Conservation (phyloP, 2,113 vertebrate species). For the Eublepharis macularius region DNA sequence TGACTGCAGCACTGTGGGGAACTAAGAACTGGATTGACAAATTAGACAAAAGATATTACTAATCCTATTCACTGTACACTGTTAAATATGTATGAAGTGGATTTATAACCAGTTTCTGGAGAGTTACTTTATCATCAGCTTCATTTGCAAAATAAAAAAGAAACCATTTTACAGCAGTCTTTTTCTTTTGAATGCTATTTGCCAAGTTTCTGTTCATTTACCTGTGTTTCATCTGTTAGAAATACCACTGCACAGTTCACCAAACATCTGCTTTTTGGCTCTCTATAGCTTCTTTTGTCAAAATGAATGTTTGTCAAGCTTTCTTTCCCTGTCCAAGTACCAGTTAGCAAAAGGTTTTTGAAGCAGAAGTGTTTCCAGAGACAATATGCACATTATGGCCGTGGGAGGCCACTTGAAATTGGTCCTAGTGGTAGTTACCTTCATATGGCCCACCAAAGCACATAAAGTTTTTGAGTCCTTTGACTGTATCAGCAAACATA, state of each 20-base stretch:
- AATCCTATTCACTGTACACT: constrained; percentile 65
- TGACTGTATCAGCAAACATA: background rate
- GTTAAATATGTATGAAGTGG: constrained; percentile 66
- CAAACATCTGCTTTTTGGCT: constrained; percentile 9
- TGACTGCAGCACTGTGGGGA: constrained; percentile 61
- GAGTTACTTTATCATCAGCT: constrained; percentile 65
- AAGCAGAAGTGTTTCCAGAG: constrained; percentile 59
- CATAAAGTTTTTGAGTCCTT: background rate
- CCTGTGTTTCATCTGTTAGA: constrained; percentile 35
- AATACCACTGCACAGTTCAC: constrained; percentile 25
- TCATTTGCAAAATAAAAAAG: constrained; percentile 60
- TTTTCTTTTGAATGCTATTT: constrained; percentile 32
- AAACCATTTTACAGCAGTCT: constrained; percentile 43
- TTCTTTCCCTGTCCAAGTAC: constrained; percentile 55
- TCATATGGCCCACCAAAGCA: background rate
- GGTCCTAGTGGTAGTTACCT: background rate
- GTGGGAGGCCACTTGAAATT: background rate
- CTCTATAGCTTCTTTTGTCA: constrained; percentile 39
- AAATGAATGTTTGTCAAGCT: constrained; percentile 38
- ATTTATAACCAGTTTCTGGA: constrained; percentile 67
- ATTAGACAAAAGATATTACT: constrained; percentile 67
- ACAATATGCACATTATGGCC: background rate
- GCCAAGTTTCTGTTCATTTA: constrained; percentile 37
- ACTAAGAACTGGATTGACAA: constrained; percentile 66
- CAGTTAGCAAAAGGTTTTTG: constrained; percentile 37